Evolutionary conservation across 2,888 invertebrate genomes (phyloP).

Genomic region (Aquatica leii): DNA sequence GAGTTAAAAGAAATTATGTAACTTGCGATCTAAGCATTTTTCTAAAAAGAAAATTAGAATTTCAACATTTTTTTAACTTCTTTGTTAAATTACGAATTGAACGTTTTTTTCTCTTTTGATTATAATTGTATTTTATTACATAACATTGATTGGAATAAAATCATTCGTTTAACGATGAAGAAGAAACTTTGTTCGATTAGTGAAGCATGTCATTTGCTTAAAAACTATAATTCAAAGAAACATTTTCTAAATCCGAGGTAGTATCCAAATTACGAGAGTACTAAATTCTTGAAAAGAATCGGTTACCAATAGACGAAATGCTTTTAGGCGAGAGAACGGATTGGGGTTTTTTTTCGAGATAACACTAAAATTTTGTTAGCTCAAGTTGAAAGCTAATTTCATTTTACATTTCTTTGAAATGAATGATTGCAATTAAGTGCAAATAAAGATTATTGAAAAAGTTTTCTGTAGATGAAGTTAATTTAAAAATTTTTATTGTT

Average conservation of each 20-base stretch:
- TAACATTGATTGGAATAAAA: too few species aligned
- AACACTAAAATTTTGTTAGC: neutral
- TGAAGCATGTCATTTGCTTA: neutral
- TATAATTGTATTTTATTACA: too few species aligned
- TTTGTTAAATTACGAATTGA: too few species aligned
- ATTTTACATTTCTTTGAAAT: neutral
- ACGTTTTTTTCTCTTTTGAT: too few species aligned
- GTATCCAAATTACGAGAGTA: neutral
- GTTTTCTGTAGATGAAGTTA: too few species aligned
- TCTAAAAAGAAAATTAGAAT: neutral
- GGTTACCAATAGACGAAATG: constrained; percentile 2
- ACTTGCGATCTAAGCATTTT: too few species aligned
- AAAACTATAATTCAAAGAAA: constrained; percentile 3
- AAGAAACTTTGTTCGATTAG: neutral
- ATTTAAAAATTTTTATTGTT: too few species aligned
- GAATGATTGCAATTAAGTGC: neutral
- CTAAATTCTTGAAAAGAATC: constrained; percentile 1
- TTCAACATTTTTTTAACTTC: neutral
- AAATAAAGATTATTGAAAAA: too few species aligned
- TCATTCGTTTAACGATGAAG: too few species aligned
- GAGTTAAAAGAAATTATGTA: too few species aligned
- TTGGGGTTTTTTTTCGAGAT: neutral
- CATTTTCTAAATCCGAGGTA: neutral
- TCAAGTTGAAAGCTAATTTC: neutral
- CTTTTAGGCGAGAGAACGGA: neutral